Conservation (phyloP, 1,140 invertebrate species). For the Zelostemma sp. region DNA sequence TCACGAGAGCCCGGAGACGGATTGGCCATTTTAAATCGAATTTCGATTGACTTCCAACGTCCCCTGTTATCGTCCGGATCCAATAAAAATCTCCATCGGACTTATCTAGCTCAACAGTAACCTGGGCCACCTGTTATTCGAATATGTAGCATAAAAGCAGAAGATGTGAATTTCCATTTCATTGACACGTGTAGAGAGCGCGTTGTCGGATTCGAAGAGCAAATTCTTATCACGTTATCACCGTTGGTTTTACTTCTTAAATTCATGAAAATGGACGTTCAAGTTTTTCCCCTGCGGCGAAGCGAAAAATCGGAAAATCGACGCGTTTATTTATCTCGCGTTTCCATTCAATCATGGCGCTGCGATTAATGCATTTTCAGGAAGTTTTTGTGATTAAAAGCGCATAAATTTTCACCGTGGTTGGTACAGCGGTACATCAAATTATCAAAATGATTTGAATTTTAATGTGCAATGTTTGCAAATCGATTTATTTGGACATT, state of each 20-base stretch:
- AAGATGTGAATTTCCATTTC: constrained; percentile 9
- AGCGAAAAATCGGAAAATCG: background rate
- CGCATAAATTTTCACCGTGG: too few relatives aligned
- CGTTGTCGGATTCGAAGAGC: background rate
- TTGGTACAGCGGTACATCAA: background rate
- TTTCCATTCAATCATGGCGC: too few relatives aligned
- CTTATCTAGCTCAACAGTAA: background rate
- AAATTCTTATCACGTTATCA: background rate
- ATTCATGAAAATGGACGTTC: background rate
- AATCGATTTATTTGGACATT: too few relatives aligned
- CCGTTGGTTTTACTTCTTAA: background rate
- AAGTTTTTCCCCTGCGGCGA: background rate
- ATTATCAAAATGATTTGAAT: too few relatives aligned
- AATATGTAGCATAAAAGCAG: background rate
- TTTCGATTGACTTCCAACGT: constrained; percentile 1
- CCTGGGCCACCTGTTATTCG: constrained; percentile 7
- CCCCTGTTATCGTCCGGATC: background rate
- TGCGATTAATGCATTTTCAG: too few relatives aligned
- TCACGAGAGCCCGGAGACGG: background rate
- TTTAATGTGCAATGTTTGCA: too few relatives aligned
- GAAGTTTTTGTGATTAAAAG: too few relatives aligned
- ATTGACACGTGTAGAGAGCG: background rate
- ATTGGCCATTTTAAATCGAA: constrained; percentile 10
- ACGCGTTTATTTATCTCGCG: background rate
- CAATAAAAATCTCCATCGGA: constrained; percentile 6